Evolutionary conservation across 2,888 invertebrate genomes (phyloP), one percentile per base, ranked within the genome.

Genomic region (Pterostichus madidus): DNA sequence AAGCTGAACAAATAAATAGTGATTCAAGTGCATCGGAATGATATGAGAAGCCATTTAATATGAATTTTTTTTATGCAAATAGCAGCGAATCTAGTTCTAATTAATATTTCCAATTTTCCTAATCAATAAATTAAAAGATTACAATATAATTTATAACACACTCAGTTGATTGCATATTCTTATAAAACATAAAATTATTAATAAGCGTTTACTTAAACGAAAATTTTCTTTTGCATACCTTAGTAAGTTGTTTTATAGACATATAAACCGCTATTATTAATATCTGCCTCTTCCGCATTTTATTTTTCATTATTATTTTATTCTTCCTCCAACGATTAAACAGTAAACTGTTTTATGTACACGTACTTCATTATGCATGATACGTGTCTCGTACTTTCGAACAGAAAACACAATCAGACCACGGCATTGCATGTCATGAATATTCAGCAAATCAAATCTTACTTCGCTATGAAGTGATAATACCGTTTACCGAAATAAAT

Each of bases 401-500:
- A 56, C 15, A 56, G 77, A 56, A 77, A 56, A 56, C 17, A 53
- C 53, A 77, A 56, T 56, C 77, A 56, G n/a, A 13, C 13, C 13
- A 13, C 35, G 5, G 15, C 35, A 2, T 80, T 61, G 81, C 81
- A 81, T 81, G 81, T 15, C 61, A 81, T 81, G 81, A 81, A 81
- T 81, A 81, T 81, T 81, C 81, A 81, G 49, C 61, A 81, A 61
- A 81, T 81, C 81, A 75, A 75, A 75, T 68, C 61, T 80, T 32
- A 80, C 17, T 24, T 44, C 59, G 44, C 56, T 35, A 73, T 31
- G 44, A 59, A 80, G 56, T 81, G 81, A 81, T 75, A 81, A 75
- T 81, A 81, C 75, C 81, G 75, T 75, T 81, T 75, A 81, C 73
- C 75, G 35, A 75, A 73, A 81, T 75, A 81, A 81, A 81, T 61